A percentile compares a stretch with the other conserved stretches of the same genome.
Evolutionary conservation across 2,888 invertebrate species (phyloP).

Genomic region (Limnephilus rhombicus): DNA sequence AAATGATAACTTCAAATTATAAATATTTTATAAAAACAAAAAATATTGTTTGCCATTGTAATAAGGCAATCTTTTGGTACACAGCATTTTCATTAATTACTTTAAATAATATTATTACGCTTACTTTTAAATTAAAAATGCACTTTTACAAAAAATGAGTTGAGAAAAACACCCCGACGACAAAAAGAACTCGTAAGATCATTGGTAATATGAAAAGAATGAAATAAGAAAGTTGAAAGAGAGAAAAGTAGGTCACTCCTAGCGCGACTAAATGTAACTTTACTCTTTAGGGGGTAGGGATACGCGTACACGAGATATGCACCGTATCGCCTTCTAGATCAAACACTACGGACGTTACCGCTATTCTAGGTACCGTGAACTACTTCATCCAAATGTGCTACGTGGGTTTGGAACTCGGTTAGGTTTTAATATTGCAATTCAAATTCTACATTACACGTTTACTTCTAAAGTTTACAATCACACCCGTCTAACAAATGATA

Average conservation of each 20-base stretch:
- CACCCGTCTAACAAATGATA: constrained; percentile 20
- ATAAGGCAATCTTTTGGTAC: constrained; percentile 46
- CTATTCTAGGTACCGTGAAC: neutral
- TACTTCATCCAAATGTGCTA: constrained; percentile 7
- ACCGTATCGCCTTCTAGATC: neutral
- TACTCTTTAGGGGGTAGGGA: neutral
- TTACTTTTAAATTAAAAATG: constrained; percentile 31
- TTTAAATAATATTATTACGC: constrained; percentile 35
- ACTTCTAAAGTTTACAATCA: constrained; percentile 19
- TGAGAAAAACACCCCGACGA: constrained; percentile 15
- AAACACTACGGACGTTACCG: neutral
- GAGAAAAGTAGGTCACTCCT: constrained; percentile 34
- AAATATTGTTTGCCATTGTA: constrained; percentile 43
- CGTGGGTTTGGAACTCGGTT: constrained; percentile 3
- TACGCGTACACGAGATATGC: neutral
- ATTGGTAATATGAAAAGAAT: constrained; percentile 30
- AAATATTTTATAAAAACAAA: constrained; percentile 45
- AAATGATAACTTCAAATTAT: constrained; percentile 41
- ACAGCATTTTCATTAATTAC: constrained; percentile 42
- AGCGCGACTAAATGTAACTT: constrained; percentile 12
- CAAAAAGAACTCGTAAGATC: constrained; percentile 32
- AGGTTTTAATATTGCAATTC: constrained; percentile 15
- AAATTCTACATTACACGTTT: constrained; percentile 4
- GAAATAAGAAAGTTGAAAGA: neutral
- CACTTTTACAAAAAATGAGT: constrained; percentile 41